Evolutionary conservation across 1,140 invertebrate genomes (phyloP).

Genomic region (Drosophila eugracilis): DNA sequence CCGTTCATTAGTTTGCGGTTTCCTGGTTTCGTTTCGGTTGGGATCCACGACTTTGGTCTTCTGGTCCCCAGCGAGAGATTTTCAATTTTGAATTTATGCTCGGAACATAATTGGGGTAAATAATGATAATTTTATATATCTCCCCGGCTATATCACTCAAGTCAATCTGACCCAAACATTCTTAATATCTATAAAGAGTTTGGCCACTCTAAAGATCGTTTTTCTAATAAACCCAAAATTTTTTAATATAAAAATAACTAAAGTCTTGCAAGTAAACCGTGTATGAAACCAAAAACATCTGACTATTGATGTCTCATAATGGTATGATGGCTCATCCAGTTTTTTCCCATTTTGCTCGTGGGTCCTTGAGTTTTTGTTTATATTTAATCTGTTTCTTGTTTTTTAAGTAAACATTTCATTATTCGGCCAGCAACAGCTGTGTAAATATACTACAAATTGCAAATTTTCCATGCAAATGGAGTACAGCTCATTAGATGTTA

Average conservation of each 20-base stretch:
- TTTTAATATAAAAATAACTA: too few relatives aligned
- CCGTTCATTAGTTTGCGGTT: constrained; percentile 77
- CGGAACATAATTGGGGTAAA: constrained; percentile 19
- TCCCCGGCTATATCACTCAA: neutral
- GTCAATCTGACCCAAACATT: neutral
- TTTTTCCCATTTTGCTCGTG: neutral
- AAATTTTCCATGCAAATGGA: constrained; percentile 8
- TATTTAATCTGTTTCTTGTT: constrained; percentile 7
- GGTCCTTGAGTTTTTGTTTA: constrained; percentile 17
- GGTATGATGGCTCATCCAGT: neutral
- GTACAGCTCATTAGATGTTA: neutral
- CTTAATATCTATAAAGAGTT: too few relatives aligned
- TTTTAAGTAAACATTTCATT: constrained; percentile 12
- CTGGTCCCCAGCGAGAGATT: constrained; percentile 29
- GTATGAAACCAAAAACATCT: neutral
- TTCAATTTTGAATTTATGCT: constrained; percentile 39
- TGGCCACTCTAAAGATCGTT: neutral
- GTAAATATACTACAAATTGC: constrained; percentile 26
- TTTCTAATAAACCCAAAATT: too few relatives aligned
- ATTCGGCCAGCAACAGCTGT: constrained; percentile 15
- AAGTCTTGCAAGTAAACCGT: too few relatives aligned
- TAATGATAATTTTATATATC: constrained; percentile 22
- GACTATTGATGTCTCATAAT: neutral
- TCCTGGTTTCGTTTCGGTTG: constrained; percentile 43
- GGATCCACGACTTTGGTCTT: constrained; percentile 19